Percentiles rank a stretch among this genome's conserved stretches.
Conservation (phyloP, 2,888 invertebrate genomes). For the Phania funesta region DNA sequence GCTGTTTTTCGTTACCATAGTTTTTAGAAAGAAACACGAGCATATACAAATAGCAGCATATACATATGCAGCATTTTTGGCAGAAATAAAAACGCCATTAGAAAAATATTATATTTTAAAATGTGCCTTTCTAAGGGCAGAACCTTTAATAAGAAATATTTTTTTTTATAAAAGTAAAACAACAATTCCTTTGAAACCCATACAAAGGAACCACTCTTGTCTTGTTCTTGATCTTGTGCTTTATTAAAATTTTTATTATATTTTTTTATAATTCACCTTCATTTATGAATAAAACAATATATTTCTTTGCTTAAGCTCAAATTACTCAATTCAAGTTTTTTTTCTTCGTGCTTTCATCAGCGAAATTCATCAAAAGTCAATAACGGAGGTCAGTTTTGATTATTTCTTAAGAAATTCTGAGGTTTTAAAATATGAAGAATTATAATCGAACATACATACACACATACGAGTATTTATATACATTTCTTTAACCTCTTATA, state of each 20-base stretch:
- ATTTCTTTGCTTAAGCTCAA: background rate
- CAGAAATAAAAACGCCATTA: no score
- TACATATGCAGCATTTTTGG: no score
- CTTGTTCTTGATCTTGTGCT: background rate
- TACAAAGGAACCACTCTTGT: background rate
- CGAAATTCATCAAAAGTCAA: slow-evolving; percentile 58
- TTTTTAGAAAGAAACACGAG: no score
- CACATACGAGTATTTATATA: no score
- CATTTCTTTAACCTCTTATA: slow-evolving; percentile 50
- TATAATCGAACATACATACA: no score
- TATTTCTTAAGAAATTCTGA: slow-evolving; percentile 55
- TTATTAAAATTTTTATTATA: background rate
- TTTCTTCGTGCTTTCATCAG: slow-evolving; percentile 12
- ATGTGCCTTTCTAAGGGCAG: no score
- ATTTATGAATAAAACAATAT: background rate
- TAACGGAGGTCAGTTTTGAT: slow-evolving; percentile 57
- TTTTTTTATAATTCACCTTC: background rate
- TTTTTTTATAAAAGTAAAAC: no score
- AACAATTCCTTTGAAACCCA: no score
- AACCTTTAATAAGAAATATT: no score
- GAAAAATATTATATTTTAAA: no score
- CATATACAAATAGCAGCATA: no score
- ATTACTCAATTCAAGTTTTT: slow-evolving; percentile 36
- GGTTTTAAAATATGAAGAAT: slow-evolving; percentile 43
- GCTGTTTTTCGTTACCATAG: no score